Evolutionary conservation across 2,888 invertebrate species (phyloP), one percentile per base, ranked within the genome.

Genomic region (Hylaea fasciaria): DNA sequence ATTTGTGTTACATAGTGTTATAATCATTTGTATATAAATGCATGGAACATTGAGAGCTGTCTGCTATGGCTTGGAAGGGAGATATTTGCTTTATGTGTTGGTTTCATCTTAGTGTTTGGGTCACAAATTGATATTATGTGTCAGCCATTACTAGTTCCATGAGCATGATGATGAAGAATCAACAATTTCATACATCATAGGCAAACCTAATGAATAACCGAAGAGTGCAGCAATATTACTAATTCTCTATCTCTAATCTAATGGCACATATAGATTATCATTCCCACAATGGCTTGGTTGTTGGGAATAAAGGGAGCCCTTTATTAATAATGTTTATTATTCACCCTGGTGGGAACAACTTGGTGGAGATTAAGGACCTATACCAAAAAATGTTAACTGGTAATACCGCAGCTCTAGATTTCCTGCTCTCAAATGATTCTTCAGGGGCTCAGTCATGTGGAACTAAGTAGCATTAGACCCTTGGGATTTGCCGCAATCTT

Each of bases 21-120:
- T 65, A 69, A 70, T 72, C 56, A 66, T 79, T 72, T 81, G 78
- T 81, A 78, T 77, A 77, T 81, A 78, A 70, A 69, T 74, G 73
- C 70, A 68, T 63, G 47, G 39, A 51, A 74, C 51, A 49, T 57
- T 39, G 41, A 49, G 51, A 54, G 29, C 28, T 29, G 10, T 41
- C 3, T 35, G 32, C 32, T 32, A 10, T 8, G 9, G 32, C 32
- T 32, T 32, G 32, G 46, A 13, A 11, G n/a, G 2, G 37, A 37
- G 32, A 8, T 32, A 37, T 46, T 9, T 46, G 17, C 39, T n/a
- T 29, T 10, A 12, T 37, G 40, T 40, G 28, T 40, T 50, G 47
- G 10, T 29, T 29, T 46, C 29, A 46, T 13, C 13, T 13, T 13
- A 32, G 29, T 46, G 3, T 12, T 44, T 11, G 29, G 11, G 44